phyloP scores from a whole-genome alignment of 1,140 invertebrate genomes.

The Hyles vespertilio region DNA sequence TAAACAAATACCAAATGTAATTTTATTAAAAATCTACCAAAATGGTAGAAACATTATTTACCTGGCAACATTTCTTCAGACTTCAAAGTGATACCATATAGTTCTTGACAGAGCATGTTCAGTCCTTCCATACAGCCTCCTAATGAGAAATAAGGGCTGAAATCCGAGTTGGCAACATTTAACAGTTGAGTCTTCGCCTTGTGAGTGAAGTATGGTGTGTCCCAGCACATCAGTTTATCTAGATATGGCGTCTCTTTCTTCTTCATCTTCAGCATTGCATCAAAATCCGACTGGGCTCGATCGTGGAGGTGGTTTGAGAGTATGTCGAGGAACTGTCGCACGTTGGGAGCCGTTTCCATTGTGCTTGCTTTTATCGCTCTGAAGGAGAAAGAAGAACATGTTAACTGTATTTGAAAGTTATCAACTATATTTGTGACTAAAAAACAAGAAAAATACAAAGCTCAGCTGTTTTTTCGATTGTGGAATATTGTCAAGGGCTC shows the following conservation, averaged over 20 bases:
- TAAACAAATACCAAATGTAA: neutral
- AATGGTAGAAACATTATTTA: constrained; percentile 14
- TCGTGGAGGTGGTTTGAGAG: constrained; percentile 82
- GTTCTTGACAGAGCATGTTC: constrained; percentile 86
- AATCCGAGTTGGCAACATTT: constrained; percentile 82
- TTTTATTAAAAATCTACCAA: neutral
- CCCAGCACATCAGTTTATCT: constrained; percentile 83
- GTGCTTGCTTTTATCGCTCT: constrained; percentile 92
- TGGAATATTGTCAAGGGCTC: too few species aligned
- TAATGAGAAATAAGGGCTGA: constrained; percentile 93
- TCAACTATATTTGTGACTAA: too few species aligned
- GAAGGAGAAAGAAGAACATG: constrained; percentile 1
- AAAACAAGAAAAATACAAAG: too few species aligned
- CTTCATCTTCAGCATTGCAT: constrained; percentile 86
- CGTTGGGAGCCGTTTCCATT: constrained; percentile 86
- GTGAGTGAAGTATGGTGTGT: constrained; percentile 87
- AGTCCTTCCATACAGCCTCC: constrained; percentile 97
- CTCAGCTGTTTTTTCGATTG: too few species aligned
- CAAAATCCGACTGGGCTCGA: constrained; percentile 82
- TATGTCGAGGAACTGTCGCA: constrained; percentile 86
- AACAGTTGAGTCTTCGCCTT: constrained; percentile 84
- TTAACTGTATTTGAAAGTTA: too few species aligned
- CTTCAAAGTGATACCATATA: constrained; percentile 88
- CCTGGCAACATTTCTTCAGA: constrained; percentile 80
- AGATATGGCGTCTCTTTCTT: constrained; percentile 69